A percentile compares a stretch with the other conserved stretches of the same genome.
Evolutionary conservation across 2,113 vertebrate genomes (phyloP).

Genomic region (Neolamprologus sp.): DNA sequence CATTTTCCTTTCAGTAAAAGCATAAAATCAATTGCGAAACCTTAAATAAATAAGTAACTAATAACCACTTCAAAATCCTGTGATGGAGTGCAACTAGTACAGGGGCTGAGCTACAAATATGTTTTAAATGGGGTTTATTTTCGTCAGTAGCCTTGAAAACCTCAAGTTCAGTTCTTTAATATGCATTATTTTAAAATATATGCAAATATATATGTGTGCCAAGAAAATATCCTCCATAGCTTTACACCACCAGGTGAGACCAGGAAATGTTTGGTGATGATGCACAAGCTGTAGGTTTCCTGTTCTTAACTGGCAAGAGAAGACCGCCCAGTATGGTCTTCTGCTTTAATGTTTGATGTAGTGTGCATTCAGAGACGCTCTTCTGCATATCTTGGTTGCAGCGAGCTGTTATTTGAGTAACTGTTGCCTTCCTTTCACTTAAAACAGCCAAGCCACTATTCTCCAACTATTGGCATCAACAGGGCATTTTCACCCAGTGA

Average conservation of each 20-base stretch:
- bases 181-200: background rate
- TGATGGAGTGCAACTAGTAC: background rate
- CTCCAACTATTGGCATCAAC: background rate
- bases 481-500: background rate
- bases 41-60: background rate
- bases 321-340: background rate
- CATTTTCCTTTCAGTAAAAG: background rate
- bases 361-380: background rate
- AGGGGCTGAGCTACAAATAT: background rate
- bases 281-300: background rate
- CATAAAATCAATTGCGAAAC: rapidly evolving
- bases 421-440: background rate
- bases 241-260: background rate
- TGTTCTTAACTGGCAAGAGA: background rate
- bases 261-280: background rate
- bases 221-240: background rate
- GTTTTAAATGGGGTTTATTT: background rate
- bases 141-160: background rate
- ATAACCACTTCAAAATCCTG: background rate
- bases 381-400: background rate
- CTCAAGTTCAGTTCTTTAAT: background rate
- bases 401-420: background rate
- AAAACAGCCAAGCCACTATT: background rate
- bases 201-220: background rate
- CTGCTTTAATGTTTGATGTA: background rate